A percentile compares a stretch with the other conserved stretches of the same genome.
These are phyloP conservation scores for Neoaliturus tenellus DNA, from an alignment of 2,888 invertebrate genomes.

Conservation along the genomic window DNA sequence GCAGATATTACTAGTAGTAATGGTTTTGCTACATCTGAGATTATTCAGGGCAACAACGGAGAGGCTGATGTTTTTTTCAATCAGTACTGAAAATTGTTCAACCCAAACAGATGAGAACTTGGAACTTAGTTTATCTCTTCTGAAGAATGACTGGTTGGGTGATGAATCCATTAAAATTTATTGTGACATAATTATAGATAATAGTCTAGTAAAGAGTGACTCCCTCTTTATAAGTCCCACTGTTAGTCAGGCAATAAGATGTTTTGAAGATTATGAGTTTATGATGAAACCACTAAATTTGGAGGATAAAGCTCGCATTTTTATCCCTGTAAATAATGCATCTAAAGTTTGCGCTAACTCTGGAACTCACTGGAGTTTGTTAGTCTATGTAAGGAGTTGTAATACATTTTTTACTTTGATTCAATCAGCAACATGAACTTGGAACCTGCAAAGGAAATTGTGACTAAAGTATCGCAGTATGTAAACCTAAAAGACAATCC, in stretches of 20 bases:
- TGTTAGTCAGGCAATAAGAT: conserved; percentile 1
- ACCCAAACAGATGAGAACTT: background rate
- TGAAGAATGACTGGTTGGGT: background rate
- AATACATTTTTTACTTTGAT: background rate
- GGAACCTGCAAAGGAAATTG: background rate
- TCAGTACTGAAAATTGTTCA: background rate
- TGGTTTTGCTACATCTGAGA: background rate
- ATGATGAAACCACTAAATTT: background rate
- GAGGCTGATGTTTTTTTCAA: background rate
- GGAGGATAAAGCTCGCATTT: background rate
- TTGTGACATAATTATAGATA: background rate
- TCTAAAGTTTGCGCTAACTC: background rate
- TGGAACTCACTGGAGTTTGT: conserved; percentile 18
- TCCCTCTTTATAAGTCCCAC: background rate
- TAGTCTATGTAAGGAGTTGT: background rate
- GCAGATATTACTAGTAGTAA: background rate
- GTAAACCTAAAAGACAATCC: background rate
- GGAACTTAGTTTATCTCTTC: background rate
- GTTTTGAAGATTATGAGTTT: background rate
- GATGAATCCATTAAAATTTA: background rate
- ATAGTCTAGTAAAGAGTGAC: background rate
- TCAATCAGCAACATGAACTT: background rate
- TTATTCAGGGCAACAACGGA: background rate
- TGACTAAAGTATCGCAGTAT: background rate
- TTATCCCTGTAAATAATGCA: conserved; percentile 7